Percentiles rank a stretch among this genome's conserved stretches.
These are phyloP conservation scores for Tachystola acroxantha DNA, from an alignment of 2,888 invertebrate genomes.

Conservation along the genomic window DNA sequence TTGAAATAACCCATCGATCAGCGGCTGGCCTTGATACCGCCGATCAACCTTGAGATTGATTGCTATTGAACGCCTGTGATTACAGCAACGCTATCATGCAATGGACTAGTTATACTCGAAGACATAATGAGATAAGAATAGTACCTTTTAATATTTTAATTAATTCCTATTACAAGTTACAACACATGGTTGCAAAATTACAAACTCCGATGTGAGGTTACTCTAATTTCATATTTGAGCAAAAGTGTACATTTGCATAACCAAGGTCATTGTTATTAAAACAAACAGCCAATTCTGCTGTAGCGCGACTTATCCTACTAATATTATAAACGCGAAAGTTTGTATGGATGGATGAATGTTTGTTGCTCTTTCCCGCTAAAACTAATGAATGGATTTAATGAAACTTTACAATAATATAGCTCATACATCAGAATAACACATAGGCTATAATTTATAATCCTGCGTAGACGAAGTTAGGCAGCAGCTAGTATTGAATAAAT, in stretches of 20 bases:
- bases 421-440: no score
- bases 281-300: conserved; percentile 4
- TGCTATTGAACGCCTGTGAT: conserved; percentile 10
- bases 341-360: no score
- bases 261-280: conserved; percentile 20
- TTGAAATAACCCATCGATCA: neutral
- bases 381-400: no score
- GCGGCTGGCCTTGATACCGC: conserved; percentile 6
- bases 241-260: conserved; percentile 11
- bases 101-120: conserved; percentile 10
- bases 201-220: conserved; percentile 14
- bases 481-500: no score
- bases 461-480: no score
- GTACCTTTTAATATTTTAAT: no score
- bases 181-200: conserved; percentile 11
- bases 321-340: no score
- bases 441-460: no score
- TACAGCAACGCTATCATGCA: conserved; percentile 9
- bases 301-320: no score
- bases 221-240: conserved; percentile 16
- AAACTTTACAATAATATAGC: no score
- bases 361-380: no score
- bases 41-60: conserved; percentile 14
- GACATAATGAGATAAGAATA: conserved; percentile 1
- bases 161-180: neutral